phyloP scores from a whole-genome alignment of 2,888 invertebrate genomes.

The Oeneis ivallda region DNA sequence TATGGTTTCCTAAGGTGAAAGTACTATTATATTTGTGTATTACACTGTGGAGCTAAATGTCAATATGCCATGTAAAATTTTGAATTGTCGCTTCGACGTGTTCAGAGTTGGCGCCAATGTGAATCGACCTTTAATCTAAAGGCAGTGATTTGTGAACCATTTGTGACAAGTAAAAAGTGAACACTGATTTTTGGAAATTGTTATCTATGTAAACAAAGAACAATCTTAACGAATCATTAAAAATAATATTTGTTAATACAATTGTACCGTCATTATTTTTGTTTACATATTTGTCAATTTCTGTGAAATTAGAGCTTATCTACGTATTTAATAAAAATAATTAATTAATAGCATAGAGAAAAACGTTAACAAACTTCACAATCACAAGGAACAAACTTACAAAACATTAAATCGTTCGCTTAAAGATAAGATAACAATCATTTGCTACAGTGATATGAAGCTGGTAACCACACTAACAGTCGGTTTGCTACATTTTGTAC shows the following conservation, averaged over 20 bases:
- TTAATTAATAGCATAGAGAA: slow-evolving; percentile 8
- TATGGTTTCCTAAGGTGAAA: too few relatives aligned
- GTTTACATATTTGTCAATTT: background rate
- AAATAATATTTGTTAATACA: background rate
- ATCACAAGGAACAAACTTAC: slow-evolving; percentile 40
- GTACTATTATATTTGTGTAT: too few relatives aligned
- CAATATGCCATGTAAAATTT: too few relatives aligned
- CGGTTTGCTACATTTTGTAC: slow-evolving; percentile 19
- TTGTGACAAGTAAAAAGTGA: slow-evolving; percentile 47
- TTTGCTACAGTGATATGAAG: slow-evolving; percentile 35
- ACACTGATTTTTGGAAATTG: background rate
- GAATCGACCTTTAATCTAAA: slow-evolving; percentile 33
- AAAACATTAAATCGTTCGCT: slow-evolving; percentile 34
- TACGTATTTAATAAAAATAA: slow-evolving; percentile 2
- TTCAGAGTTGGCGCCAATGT: too few relatives aligned
- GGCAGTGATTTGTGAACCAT: slow-evolving; percentile 51
- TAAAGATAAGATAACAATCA: slow-evolving; percentile 40
- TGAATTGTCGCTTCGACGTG: too few relatives aligned
- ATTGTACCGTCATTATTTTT: background rate
- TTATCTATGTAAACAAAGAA: background rate
- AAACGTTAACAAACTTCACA: slow-evolving; percentile 38
- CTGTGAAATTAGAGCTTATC: background rate
- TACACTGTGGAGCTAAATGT: too few relatives aligned
- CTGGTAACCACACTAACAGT: slow-evolving; percentile 32
- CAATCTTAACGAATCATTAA: too few relatives aligned